phyloP scores from a whole-genome alignment of 1,140 invertebrate species.

The Drosophila tsacasi region DNA sequence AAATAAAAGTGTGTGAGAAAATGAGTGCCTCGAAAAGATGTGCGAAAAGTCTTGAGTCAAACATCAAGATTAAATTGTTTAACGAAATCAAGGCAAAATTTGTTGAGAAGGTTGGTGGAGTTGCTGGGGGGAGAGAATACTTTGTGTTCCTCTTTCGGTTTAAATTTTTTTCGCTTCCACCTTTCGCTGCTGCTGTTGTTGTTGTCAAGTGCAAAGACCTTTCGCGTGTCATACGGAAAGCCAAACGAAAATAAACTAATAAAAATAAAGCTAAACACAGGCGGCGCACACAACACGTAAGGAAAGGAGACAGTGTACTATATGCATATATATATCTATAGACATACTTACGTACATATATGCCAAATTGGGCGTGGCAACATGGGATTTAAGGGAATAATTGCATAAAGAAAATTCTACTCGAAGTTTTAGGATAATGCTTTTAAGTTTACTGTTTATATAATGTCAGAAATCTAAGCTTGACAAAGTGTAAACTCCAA shows the following conservation, averaged over 20 bases:
- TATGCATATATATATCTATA: conserved; percentile 9
- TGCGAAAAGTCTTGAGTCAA: conserved; percentile 41
- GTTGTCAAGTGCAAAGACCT: conserved; percentile 78
- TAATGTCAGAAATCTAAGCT: too few species aligned
- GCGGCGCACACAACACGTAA: conserved; percentile 19
- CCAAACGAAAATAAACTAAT: conserved; percentile 44
- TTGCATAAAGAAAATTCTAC: conserved; percentile 2
- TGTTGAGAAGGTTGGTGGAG: conserved; percentile 22
- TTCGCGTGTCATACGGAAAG: conserved; percentile 66
- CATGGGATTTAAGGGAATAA: conserved; percentile 11
- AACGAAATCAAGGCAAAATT: conserved; percentile 44
- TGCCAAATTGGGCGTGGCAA: conserved; percentile 30
- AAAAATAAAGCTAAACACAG: conserved; percentile 58
- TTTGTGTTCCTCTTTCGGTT: conserved; percentile 26
- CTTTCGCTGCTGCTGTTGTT: conserved; percentile 29
- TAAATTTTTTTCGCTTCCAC: conserved; percentile 35
- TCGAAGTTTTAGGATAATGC: neutral
- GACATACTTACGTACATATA: conserved; percentile 6
- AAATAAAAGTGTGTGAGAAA: conserved; percentile 32
- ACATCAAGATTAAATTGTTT: conserved; percentile 51
- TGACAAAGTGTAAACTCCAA: neutral
- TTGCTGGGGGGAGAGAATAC: conserved; percentile 1
- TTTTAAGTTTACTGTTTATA: neutral
- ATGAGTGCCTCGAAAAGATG: conserved; percentile 28
- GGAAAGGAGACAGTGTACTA: conserved; percentile 13